phyloP scores from a whole-genome alignment of 2,113 vertebrate species.

The Chionodraco myersi region DNA sequence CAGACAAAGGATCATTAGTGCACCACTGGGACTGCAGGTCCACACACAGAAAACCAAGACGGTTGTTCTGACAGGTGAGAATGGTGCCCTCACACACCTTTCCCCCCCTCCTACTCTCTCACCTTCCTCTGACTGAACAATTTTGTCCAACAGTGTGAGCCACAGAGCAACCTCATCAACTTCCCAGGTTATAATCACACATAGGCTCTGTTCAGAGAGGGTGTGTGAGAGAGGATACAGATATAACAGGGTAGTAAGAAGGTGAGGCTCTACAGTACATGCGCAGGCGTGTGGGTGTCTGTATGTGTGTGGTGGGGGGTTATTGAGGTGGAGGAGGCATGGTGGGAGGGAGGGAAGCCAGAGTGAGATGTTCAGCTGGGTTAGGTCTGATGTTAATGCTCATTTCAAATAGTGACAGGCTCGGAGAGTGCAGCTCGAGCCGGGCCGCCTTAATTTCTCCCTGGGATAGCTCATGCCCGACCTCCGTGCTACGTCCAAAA shows the following conservation, averaged over 20 bases:
- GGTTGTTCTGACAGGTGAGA: slow-evolving; percentile 86
- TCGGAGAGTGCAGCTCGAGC: slow-evolving; percentile 86
- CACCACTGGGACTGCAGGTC: slow-evolving; percentile 59
- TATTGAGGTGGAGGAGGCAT: slow-evolving; percentile 36
- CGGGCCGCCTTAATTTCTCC: slow-evolving; percentile 95
- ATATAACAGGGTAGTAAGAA: slow-evolving; percentile 57
- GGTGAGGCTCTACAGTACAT: slow-evolving; percentile 59
- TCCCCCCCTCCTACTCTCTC: slow-evolving; percentile 60
- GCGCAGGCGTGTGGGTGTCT: slow-evolving; percentile 6
- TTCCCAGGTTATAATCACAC: slow-evolving; percentile 84
- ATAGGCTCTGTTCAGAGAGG: slow-evolving; percentile 50
- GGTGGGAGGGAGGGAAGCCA: slow-evolving; percentile 65
- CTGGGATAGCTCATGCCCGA: slow-evolving; percentile 94
- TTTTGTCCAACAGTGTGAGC: slow-evolving; percentile 74
- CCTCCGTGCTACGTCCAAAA: slow-evolving; percentile 93
- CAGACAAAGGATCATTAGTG: slow-evolving; percentile 75
- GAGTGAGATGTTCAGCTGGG: slow-evolving; percentile 88
- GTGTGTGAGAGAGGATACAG: slow-evolving; percentile 60
- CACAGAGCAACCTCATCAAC: slow-evolving; percentile 74
- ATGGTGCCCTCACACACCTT: slow-evolving; percentile 78
- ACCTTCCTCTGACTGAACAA: slow-evolving; percentile 76
- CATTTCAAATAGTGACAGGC: slow-evolving; percentile 94
- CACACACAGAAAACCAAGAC: slow-evolving; percentile 79
- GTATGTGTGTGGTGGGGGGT: slow-evolving; percentile 6
- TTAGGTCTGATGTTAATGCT: slow-evolving; percentile 96